Base-by-base conservation (phyloP, 2,113 vertebrate genomes). In the Lasiurus borealis region DNA sequence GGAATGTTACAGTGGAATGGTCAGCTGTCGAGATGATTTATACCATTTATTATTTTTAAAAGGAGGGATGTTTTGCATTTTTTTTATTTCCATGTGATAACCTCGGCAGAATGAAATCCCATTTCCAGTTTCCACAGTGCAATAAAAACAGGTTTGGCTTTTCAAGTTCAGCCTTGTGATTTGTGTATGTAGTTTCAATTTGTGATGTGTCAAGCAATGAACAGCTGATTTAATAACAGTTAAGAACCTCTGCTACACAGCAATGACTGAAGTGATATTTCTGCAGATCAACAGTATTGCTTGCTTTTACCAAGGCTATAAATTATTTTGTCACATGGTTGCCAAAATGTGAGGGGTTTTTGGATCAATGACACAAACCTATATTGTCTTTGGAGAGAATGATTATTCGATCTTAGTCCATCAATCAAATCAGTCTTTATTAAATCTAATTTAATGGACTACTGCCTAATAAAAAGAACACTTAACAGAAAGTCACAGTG, bases 31-130 rank as follows among this genome's bases (percentile, higher is more conserved):
- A 94, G 97, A 97, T 96, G 88, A 97, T 97, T 97, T 98, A 94
- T 94, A 88, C 83, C 64, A 95, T 91, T 96, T 96, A 95, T 97
- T 97, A 98, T 97, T 97, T 97, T 96, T 97, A 92, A 97, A 98
- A 97, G 94, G 93, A 90, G 78, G 90, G 77, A 66, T 93, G 93
- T 97, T 98, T 97, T 96, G 94, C 96, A 89, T 96, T 98, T 97
- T 97, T 50, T 31, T 80, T 31, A 19, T 81, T 95, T 97, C 91
- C 95, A 72, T 95, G 95, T 81, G 93, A 97, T 98, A 98, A 97
- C 87, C 89, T 62, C 76, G 25, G 84, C 91, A 75, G 92, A 96
- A 84, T 95, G 95, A 97, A 95, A 93, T 86, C 36, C 88, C 69
- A 90, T 96, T 94, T 97, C 90, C 95, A 76, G 93, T 94, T 97